A percentile compares a stretch with the other conserved stretches of the same genome.
Conservation (phyloP, 1,140 invertebrate species). For the Arctopsyche grandis region DNA sequence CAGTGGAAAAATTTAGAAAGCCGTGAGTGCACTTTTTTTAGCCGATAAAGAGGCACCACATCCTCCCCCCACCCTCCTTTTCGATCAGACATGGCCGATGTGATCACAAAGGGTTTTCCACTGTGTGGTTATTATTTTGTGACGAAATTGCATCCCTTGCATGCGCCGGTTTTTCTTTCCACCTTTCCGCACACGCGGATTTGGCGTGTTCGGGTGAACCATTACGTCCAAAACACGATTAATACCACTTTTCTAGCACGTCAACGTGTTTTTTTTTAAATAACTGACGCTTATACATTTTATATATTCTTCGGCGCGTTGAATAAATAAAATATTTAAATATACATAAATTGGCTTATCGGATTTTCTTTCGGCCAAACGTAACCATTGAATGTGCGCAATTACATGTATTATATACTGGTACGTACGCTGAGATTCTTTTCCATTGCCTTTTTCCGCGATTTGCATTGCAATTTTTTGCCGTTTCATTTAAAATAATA, state of each 20-base stretch:
- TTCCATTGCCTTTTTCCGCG: too few relatives aligned
- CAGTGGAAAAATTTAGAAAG: conserved; percentile 25
- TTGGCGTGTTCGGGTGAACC: background rate
- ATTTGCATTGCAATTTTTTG: too few relatives aligned
- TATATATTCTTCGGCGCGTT: too few relatives aligned
- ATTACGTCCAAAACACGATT: background rate
- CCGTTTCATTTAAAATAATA: too few relatives aligned
- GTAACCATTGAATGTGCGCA: too few relatives aligned
- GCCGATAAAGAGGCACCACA: background rate
- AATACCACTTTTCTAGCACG: background rate
- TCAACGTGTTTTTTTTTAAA: background rate
- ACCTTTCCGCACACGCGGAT: background rate
- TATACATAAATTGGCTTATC: too few relatives aligned
- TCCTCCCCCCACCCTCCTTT: background rate
- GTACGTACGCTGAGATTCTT: too few relatives aligned
- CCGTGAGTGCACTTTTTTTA: conserved; percentile 1
- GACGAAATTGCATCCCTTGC: conserved; percentile 29
- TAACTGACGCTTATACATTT: background rate
- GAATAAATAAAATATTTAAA: too few relatives aligned
- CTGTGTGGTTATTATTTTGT: conserved; percentile 32
- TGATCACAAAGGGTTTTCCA: conserved; percentile 33
- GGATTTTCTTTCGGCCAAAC: too few relatives aligned
- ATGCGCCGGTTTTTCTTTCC: conserved; percentile 20
- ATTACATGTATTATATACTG: too few relatives aligned
- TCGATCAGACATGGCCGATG: background rate